phyloP scores from a whole-genome alignment of 2,113 vertebrate genomes.

The Caranx melampygus region DNA sequence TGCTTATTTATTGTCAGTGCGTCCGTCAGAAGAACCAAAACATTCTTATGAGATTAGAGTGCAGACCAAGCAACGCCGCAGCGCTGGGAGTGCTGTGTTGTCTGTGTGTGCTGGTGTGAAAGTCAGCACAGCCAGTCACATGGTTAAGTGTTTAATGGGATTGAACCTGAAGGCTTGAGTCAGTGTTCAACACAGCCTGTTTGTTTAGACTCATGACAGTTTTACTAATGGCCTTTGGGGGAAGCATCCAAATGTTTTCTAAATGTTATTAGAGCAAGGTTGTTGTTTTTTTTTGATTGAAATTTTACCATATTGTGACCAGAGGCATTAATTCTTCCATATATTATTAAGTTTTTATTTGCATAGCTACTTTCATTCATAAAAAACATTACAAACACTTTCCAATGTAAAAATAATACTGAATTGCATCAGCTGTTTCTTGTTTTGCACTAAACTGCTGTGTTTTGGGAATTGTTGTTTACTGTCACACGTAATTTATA shows the following conservation, averaged over 20 bases:
- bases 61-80: conserved; percentile 5
- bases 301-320: not conserved
- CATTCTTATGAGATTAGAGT: conserved; percentile 46
- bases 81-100: conserved; percentile 11
- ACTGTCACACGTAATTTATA: too few relatives aligned
- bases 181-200: conserved; percentile 37
- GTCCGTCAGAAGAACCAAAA: conserved; percentile 34
- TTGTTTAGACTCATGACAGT: conserved; percentile 41
- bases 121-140: conserved; percentile 65
- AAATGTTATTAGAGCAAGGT: not conserved
- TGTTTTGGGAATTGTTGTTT: too few relatives aligned
- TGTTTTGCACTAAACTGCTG: not conserved
- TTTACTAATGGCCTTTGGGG: conserved; percentile 32
- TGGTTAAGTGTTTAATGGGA: conserved; percentile 75
- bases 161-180: conserved; percentile 56
- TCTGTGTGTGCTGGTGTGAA: conserved; percentile 43
- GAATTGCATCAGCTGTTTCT: not conserved
- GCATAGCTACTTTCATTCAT: not conserved
- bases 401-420: not conserved
- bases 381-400: not conserved
- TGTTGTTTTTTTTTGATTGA: not conserved
- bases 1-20: conserved; percentile 10
- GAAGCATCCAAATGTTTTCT: not conserved
- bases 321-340: not conserved
- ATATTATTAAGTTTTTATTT: not conserved